phyloP scores from a whole-genome alignment of 2,113 vertebrate genomes.

The Nettapus auritus region DNA sequence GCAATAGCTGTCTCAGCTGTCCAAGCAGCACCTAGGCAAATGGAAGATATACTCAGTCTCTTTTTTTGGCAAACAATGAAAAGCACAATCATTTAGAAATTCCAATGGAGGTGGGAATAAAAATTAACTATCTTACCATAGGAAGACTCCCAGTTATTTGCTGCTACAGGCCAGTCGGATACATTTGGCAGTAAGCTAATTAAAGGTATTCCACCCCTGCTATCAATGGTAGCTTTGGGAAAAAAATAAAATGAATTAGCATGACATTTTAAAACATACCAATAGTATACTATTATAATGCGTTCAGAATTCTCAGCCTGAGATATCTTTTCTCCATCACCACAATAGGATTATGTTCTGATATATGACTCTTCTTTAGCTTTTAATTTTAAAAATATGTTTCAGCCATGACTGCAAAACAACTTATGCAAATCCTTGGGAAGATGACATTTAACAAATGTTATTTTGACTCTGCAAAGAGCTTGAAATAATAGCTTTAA shows the following conservation, averaged over 20 bases:
- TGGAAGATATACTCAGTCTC: neutral
- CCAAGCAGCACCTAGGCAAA: conserved; percentile 83
- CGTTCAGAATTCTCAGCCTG: neutral
- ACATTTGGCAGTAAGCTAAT: conserved; percentile 81
- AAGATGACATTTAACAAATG: neutral
- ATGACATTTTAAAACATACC: neutral
- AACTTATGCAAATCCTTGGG: neutral
- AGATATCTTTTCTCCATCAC: neutral
- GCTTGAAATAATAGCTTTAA: neutral
- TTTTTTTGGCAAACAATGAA: neutral
- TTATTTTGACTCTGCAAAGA: neutral
- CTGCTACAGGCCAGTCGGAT: conserved; percentile 91
- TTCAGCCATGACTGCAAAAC: neutral
- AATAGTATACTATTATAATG: neutral
- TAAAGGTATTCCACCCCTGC: conserved; percentile 85
- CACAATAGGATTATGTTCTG: neutral
- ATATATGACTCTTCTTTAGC: neutral
- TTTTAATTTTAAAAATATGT: neutral
- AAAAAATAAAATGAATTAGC: conserved; percentile 18
- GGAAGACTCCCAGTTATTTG: conserved; percentile 82
- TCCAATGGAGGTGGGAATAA: neutral
- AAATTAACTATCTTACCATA: conserved; percentile 77
- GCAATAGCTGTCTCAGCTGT: conserved; percentile 86
- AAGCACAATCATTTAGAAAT: neutral
- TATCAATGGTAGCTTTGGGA: conserved; percentile 86